A percentile compares a stretch with the other conserved stretches of the same genome.
Conservation (phyloP, 2,113 vertebrate species). For the Bambusicola thoracicus region DNA sequence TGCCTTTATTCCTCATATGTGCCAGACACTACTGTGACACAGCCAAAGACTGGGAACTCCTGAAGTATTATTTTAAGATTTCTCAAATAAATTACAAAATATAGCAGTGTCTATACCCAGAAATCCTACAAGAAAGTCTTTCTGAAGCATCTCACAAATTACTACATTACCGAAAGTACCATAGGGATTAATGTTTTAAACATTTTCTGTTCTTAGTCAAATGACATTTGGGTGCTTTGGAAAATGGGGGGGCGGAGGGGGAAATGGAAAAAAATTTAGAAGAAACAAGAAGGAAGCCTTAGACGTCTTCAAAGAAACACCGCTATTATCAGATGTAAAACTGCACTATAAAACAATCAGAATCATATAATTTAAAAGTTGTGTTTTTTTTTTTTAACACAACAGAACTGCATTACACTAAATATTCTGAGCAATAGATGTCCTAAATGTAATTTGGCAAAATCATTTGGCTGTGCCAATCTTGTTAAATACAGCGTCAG, state of each 20-base stretch:
- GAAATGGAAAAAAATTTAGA: background rate
- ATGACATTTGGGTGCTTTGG: background rate
- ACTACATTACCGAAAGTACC: background rate
- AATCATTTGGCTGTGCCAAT: background rate
- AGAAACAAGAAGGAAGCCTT: constrained; percentile 29
- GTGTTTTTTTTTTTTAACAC: constrained; percentile 4
- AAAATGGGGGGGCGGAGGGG: background rate
- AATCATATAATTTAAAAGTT: constrained; percentile 32
- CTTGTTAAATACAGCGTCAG: background rate
- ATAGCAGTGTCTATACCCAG: background rate
- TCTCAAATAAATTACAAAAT: background rate
- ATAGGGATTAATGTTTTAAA: background rate
- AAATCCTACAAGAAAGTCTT: background rate
- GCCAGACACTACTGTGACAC: background rate
- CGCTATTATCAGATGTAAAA: constrained; percentile 5
- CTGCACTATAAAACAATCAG: constrained; percentile 26
- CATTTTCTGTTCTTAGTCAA: background rate
- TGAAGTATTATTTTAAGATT: background rate
- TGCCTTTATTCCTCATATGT: background rate
- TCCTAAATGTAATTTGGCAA: constrained; percentile 27
- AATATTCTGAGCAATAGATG: constrained; percentile 45
- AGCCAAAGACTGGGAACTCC: background rate
- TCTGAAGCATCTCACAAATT: background rate
- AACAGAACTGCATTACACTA: constrained; percentile 26
- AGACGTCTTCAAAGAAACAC: constrained; percentile 53